These are phyloP conservation scores for Pelodiscus sinensis DNA, from an alignment of 2,113 vertebrate genomes.

Conservation along the genomic window DNA sequence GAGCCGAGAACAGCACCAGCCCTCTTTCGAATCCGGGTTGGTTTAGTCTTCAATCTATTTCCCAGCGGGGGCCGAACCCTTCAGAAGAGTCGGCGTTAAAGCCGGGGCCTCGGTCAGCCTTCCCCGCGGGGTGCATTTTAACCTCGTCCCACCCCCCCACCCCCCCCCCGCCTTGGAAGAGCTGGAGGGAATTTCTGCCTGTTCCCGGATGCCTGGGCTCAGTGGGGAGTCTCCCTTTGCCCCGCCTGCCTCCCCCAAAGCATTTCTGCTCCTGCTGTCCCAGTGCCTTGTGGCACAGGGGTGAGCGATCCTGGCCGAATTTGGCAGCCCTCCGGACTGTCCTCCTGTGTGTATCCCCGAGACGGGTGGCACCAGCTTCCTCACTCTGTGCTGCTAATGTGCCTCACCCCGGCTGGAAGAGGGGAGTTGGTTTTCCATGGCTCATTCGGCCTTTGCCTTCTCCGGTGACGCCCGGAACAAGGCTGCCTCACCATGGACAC, in stretches of 20 bases:
- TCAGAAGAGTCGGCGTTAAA: background rate
- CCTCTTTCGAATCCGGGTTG: background rate
- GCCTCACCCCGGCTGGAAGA: background rate
- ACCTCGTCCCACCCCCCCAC: too few species aligned
- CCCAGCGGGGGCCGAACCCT: background rate
- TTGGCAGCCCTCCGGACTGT: background rate
- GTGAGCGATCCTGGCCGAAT: too few species aligned
- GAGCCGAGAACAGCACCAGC: background rate
- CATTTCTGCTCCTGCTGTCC: background rate
- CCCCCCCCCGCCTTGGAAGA: background rate
- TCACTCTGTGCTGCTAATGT: background rate
- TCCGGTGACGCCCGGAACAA: background rate
- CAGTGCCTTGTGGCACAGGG: background rate
- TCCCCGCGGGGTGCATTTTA: too few species aligned
- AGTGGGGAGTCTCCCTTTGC: background rate
- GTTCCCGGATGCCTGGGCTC: background rate
- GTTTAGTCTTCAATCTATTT: background rate
- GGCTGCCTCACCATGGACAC: background rate
- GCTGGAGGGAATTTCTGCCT: background rate
- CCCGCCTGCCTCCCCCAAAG: background rate
- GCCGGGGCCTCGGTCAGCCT: background rate
- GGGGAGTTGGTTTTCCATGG: background rate
- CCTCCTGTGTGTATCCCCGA: background rate
- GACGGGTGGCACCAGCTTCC: background rate
- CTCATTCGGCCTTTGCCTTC: fast-evolving